Evolutionary conservation across 2,888 invertebrate species (phyloP), one percentile per base, ranked within the genome.

Genomic region (Hydrotaea cyrtoneurina): DNA sequence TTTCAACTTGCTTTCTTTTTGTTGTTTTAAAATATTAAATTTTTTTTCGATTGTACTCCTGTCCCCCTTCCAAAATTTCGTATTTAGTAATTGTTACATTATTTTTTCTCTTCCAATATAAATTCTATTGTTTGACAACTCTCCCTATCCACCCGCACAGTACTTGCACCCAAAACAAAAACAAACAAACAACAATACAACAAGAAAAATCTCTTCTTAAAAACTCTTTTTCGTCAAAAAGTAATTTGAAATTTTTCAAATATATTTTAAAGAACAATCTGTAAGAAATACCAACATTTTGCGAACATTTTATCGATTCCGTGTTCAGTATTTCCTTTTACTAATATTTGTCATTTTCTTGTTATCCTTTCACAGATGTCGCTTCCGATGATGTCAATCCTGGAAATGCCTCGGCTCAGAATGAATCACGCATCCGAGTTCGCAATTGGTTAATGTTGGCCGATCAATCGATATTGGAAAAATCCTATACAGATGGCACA

Each of bases 391-490:
- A 86, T 19, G 17, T 46, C 8, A 53, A 66, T 43, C 55, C 64
- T 5, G 2, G 72, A n/a, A 83, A 66, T 55, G 43, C 57, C 50
- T 57, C 82, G 5, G 82, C 86, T 57, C 88, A 87, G 72, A 86
- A 86, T 76, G 91, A 91, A 86, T 92, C 92, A 57, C 90, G 92
- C 62, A 92, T 92, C 73, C 90, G 92, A 8, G 92, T 92, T n/a
- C 91, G 92, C 64, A 92, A 92, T 85, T 92, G 92, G 92, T 87
- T 92, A 50, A 92, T 92, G 92, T 86, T 92, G 86, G 92, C 92
- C 8, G 92, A 92, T 89, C 90, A 92, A 75, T 91, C 91, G 74
- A 89, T 91, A 62, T 89, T 92, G 17, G 90, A 88, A 80, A 89
- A 88, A 46, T 89, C 91, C 59, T 81, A 71, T 66, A 87, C 86